Evolutionary conservation across 2,888 invertebrate species (phyloP), one percentile per base, ranked within the genome.

Genomic region (Ptychoptera contaminata): DNA sequence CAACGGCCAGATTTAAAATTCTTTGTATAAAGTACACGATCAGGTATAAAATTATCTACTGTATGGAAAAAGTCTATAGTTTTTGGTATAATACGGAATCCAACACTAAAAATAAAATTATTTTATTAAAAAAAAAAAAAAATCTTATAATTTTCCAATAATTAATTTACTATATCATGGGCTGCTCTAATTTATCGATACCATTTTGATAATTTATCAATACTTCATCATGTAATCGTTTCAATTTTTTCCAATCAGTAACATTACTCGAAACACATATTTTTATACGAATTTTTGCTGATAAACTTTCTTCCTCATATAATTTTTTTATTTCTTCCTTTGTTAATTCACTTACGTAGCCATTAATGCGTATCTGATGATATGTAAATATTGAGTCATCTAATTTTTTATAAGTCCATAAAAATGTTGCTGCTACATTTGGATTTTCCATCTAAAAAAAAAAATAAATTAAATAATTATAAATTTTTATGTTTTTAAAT

Each of bases 61-160:
- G 65, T 57, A 42, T 58, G 63, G 50, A 70, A 71, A 53, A 69
- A 72, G 48, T 71, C 71, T 51, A 71, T 60, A 45, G 55, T 56
- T 2, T 54, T 54, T 2, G 71, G 69, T 5, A 55, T 46, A 35
- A 72, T 51, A 55, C 67, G 66, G 54, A 67, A 71, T 8, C 60
- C 69, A 16, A 65, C 58, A 32, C 71, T 71, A 55, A 67, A 66
- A 41, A 45, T 43, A 53, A 48, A 35, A 34, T 38, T 40, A 37
- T 14, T 11, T 34, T 15, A n/a, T 2, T 41, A 16, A 23, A 5
- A 15, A 9, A 16, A 10, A 23, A 5, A 3, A 23, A 23, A 3
- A 23, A 5, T 23, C 7, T 23, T 23, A 5, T 23, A 23, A 23
- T 23, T 23, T 23, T 23, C 23, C n/a, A n/a, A n/a, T n/a, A n/a